Base-by-base conservation (phyloP, 2,797 vertebrate genomes). In the Fratercula arctica region DNA sequence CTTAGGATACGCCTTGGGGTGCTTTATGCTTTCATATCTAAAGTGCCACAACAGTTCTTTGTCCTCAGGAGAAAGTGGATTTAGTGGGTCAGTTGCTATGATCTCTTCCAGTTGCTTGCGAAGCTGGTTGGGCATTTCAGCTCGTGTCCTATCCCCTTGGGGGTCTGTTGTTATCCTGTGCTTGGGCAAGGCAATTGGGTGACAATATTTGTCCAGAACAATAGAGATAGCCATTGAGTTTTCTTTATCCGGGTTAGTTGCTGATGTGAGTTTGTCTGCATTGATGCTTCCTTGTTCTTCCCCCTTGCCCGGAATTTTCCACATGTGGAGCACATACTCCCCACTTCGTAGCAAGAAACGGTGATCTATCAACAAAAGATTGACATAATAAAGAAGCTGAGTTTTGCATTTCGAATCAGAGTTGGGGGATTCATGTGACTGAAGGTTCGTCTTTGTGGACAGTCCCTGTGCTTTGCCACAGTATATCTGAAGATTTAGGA, bases 31-130 rank as follows among this genome's bases (percentile, higher is more conserved):
- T 97, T 99, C 99, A 1, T 99, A 99, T 89, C 99, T 98, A 89
- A 99, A 99, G 97, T 99, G 99, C 99, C 99, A 99, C 88, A 99
- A 98, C 83, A 99, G 98, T 95, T 99, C 99, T 97, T 99, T 99
- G 98, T 99, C 99, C 96, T 99, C 99, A 0, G 99, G 98, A n/a
- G 98, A 99, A 83, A 99, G 99, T 2, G 99, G 99, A 93, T 99
- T 99, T 74, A 99, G 97, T 13, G 99, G 99, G 96, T 99, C 99
- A 0, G 99, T 99, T 13, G 97, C 98, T 95, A 99, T 98, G 72
- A 99, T 99, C 3, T 99, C 99, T 67, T 98, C 99, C 60, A 99
- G 99, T 94, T 99, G 99, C 88, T 99, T 99, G 48, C 99, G 99
- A 95, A 99, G 98, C 89, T 99, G 99, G 96, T 99, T 99, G 8